Evolutionary conservation across 1,140 invertebrate genomes (phyloP), one percentile per base, ranked within the genome.

Genomic region (Zaprionus taronus): DNA sequence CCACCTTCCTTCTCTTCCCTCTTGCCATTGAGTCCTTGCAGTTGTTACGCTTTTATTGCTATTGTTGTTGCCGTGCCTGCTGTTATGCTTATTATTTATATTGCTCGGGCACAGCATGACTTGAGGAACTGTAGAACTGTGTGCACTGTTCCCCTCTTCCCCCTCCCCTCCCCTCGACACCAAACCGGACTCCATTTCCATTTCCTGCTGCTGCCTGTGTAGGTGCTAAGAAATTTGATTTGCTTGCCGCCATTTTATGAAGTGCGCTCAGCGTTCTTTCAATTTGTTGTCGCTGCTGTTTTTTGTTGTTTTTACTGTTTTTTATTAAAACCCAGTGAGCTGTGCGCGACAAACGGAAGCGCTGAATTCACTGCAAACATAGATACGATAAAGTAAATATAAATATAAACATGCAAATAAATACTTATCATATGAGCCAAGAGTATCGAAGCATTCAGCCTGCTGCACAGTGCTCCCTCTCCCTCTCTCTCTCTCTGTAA

Each of bases 41-140:
- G 67, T 80, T 84, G 78, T 70, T 71, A 64, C 62, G 62, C 70
- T 77, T 87, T 86, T 86, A 87, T 86, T 77, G 72, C 77, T 69
- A 75, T 79, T 85, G 82, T 85, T 85, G 65, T 47, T 68, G 31
- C 26, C 57, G 55, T 31, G 73, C 74, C 77, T 67, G 80, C 77
- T 74, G 68, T 81, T 80, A 76, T 76, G 74, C 81, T 67, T 79
- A 81, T 85, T 83, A 83, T 87, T 86, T 86, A 87, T 86, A 87
- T 87, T 83, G 73, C 80, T 73, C 36, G 38, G 57, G 68, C 74
- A 51, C 72, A 71, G 72, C 60, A 38, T 51, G 72, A 67, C 17
- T 28, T 44, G 20, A 24, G 36, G 14, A 7, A 20, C 28, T 22
- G 62, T 28, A 26, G 0, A 36, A 26, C 20, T n/a, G 41, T 17